Percentiles rank a stretch among this genome's conserved stretches.
Conservation (phyloP, 2,888 invertebrate species). For the Amblyteles armatorius region DNA sequence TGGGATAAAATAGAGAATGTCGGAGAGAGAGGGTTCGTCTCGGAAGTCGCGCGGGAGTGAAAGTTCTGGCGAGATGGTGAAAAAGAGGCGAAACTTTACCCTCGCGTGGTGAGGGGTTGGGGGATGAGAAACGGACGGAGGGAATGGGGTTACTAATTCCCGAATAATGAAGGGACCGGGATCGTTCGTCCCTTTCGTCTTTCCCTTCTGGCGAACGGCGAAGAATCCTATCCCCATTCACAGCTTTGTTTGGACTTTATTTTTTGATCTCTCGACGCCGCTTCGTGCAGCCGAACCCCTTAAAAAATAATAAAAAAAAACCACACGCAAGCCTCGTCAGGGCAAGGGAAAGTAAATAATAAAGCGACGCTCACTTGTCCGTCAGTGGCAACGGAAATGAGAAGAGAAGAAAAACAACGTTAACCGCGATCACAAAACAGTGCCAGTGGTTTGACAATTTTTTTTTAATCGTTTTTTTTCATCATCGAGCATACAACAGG, state of each 20-base stretch:
- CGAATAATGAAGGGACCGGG: conserved; percentile 83
- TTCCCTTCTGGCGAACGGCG: conserved; percentile 60
- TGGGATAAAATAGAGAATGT: conserved; percentile 63
- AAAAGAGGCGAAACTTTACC: conserved; percentile 64
- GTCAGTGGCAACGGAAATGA: neutral
- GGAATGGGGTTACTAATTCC: conserved; percentile 84
- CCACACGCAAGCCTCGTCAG: neutral
- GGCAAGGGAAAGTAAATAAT: conserved; percentile 13
- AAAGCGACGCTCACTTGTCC: conserved; percentile 24
- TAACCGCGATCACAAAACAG: neutral
- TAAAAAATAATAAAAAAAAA: neutral
- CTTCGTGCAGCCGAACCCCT: neutral
- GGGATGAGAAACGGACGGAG: conserved; percentile 72
- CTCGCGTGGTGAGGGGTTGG: conserved; percentile 35
- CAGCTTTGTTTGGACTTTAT: conserved; percentile 77
- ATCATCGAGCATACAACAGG: neutral
- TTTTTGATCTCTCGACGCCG: conserved; percentile 46
- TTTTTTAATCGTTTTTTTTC: neutral
- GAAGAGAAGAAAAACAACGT: neutral
- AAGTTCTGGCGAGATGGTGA: conserved; percentile 64
- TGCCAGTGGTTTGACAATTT: neutral
- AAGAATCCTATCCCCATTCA: conserved; percentile 8
- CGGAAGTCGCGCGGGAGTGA: conserved; percentile 33
- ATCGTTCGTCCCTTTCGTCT: conserved; percentile 75
- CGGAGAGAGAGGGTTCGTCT: conserved; percentile 63